Base-by-base conservation (phyloP, 2,797 vertebrate genomes). In the Acanthurus lineatus region DNA sequence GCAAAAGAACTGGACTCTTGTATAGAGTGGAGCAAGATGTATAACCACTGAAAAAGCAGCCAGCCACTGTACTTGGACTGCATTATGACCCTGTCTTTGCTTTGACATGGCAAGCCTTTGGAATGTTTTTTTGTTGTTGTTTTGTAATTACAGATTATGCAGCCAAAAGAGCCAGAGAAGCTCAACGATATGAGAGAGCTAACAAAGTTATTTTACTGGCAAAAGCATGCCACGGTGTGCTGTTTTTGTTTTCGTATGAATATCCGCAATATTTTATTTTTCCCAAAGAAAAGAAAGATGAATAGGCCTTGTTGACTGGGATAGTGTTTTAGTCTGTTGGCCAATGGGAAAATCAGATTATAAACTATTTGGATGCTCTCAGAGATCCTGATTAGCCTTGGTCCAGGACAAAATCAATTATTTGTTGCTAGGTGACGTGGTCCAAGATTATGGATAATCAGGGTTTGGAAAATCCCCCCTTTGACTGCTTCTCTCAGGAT, bases 21-120 rank as follows among this genome's bases (percentile, higher is more conserved):
- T 87, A 94, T 94, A 91, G 97, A 99, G 93, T 99, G 98, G 98
- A 97, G 96, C 93, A 99, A 98, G 88, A 95, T 97, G 94, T 99
- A 96, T 72, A 94, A 96, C 94, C 97, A 97, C 94, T 98, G 96
- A 98, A 64, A 77, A 85, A 85, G 90, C 89, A 92, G 92, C 88
- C 88, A 82, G 87, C 88, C 88, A 69, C 85, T 86, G 90, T 74
- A 84, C 81, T 81, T n/a, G 79, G 92, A 94, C 94, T 93, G 92
- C 87, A 48, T 76, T 48, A 47, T 57, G 38, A 87, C 82, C 81
- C 76, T 49, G 75, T 89, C 76, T 88, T 81, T 74, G 86, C 77
- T 90, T 84, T 78, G 87, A 90, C 71, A 85, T 82, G 68, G 77
- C 82, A 88, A 87, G 85, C 88, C 87, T 87, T 77, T 80, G 86